Evolutionary conservation across 2,113 vertebrate genomes (phyloP).

Genomic region (Clarias gariepinus): DNA sequence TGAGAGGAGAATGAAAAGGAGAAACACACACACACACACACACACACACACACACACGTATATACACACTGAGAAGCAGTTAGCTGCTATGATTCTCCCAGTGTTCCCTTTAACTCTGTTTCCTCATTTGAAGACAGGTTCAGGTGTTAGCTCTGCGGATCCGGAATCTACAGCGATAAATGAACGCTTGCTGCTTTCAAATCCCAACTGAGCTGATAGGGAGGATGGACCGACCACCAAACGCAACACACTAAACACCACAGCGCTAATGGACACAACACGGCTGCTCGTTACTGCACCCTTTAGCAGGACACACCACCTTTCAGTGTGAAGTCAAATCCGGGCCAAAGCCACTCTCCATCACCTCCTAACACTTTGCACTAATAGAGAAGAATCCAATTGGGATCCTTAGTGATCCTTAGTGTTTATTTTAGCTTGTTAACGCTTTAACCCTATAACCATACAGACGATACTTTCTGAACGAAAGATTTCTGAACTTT

Average conservation of each 20-base stretch:
- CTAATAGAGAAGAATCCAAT: background rate
- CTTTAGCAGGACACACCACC: background rate
- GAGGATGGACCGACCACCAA: background rate
- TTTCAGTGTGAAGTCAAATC: background rate
- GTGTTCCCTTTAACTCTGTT: background rate
- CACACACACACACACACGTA: background rate
- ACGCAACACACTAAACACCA: background rate
- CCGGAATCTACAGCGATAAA: background rate
- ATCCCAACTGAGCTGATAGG: background rate
- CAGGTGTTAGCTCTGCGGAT: slow-evolving; percentile 8
- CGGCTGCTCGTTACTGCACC: background rate
- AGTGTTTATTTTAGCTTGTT: background rate
- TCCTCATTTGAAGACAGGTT: slow-evolving; percentile 4
- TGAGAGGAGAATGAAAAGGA: slow-evolving; percentile 28
- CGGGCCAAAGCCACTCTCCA: background rate
- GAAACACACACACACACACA: background rate
- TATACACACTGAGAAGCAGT: background rate
- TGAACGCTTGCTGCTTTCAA: background rate
- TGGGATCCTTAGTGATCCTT: background rate
- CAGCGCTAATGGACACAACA: background rate
- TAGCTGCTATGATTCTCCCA: slow-evolving; percentile 5
- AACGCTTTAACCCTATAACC: no score
- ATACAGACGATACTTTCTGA: no score
- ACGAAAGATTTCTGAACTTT: background rate
- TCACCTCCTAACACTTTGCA: background rate